Evolutionary conservation across 2,888 invertebrate species (phyloP).

Genomic region (Heliconius sara): DNA sequence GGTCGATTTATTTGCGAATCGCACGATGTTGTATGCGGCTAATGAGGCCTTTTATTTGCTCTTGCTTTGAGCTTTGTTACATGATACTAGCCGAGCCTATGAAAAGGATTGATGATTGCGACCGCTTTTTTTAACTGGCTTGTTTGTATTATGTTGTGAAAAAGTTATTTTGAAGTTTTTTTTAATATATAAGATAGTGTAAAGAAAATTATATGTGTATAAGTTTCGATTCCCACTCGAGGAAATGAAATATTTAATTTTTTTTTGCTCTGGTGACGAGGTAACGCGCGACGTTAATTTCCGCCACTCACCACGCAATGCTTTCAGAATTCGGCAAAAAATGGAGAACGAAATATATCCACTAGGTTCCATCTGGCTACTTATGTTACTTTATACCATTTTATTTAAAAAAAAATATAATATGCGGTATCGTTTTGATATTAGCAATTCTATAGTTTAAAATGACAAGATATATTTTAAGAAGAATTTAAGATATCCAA

Average conservation of each 20-base stretch:
- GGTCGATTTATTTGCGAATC: constrained; percentile 78
- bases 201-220: not conserved
- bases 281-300: too few species aligned
- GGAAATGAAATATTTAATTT: too few species aligned
- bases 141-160: not conserved
- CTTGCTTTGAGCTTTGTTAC: constrained; percentile 41
- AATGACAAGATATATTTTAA: too few species aligned
- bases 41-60: constrained; percentile 47
- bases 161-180: not conserved
- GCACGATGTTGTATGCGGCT: constrained; percentile 59
- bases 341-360: too few species aligned
- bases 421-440: too few species aligned
- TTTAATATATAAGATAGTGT: not conserved
- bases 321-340: too few species aligned
- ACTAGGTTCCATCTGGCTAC: too few species aligned
- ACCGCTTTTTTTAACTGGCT: constrained; percentile 12
- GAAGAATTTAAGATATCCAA: constrained; percentile 11
- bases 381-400: too few species aligned
- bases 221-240: not conserved
- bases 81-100: constrained; percentile 33
- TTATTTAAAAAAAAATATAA: too few species aligned
- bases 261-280: too few species aligned
- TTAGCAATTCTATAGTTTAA: too few species aligned
- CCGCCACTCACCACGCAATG: too few species aligned
- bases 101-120: constrained; percentile 40